These are phyloP conservation scores for Dendropsophus ebraccatus DNA, from an alignment of 2,113 vertebrate genomes.

Conservation along the genomic window DNA sequence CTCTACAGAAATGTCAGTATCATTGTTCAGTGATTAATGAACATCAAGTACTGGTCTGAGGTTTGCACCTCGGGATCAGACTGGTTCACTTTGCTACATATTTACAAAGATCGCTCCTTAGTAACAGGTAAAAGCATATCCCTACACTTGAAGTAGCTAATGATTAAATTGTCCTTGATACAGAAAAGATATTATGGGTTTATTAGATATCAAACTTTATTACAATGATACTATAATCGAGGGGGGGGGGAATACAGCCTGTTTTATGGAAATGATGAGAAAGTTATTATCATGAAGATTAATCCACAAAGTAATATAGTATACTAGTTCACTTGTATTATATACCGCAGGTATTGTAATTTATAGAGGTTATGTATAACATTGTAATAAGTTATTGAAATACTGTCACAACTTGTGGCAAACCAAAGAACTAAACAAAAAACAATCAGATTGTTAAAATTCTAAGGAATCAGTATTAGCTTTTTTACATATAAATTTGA, in stretches of 20 bases:
- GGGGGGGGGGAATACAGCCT: neutral
- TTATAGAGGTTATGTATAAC: neutral
- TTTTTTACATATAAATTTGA: slow-evolving; percentile 12
- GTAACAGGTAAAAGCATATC: slow-evolving; percentile 68
- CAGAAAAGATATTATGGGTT: neutral
- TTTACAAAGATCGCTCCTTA: slow-evolving; percentile 63
- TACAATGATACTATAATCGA: neutral
- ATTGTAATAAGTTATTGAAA: neutral
- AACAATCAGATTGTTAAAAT: neutral
- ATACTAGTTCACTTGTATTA: neutral
- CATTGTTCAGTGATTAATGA: slow-evolving; percentile 61
- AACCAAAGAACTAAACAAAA: neutral
- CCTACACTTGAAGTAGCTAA: slow-evolving; percentile 49
- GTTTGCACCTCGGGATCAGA: slow-evolving; percentile 58
- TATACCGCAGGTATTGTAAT: neutral
- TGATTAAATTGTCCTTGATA: slow-evolving; percentile 8
- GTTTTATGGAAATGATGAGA: neutral
- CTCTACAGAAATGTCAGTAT: slow-evolving; percentile 63
- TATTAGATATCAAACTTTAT: neutral
- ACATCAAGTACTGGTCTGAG: slow-evolving; percentile 59
- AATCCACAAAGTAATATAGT: neutral
- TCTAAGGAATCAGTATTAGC: neutral
- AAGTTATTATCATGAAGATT: neutral
- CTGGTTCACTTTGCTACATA: slow-evolving; percentile 55
- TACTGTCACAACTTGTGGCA: neutral